These are phyloP conservation scores for Corythornis madagascariensis DNA, from an alignment of 2,113 vertebrate genomes.

Conservation along the genomic window DNA sequence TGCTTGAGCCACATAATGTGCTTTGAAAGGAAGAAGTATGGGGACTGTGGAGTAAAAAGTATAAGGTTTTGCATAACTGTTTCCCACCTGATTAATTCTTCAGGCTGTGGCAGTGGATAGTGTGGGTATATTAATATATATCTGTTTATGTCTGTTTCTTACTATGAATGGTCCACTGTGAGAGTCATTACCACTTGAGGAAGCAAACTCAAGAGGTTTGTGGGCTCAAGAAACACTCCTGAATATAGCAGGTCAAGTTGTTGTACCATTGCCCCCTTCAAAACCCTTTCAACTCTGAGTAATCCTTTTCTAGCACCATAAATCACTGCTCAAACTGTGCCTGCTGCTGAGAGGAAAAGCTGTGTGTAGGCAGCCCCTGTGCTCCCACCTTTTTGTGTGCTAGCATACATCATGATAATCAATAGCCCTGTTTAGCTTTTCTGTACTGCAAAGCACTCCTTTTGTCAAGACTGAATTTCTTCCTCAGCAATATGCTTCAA, in stretches of 20 bases:
- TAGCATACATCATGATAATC: not conserved
- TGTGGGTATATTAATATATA: not conserved
- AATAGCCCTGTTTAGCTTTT: not conserved
- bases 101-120: not conserved
- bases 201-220: not conserved
- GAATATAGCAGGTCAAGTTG: not conserved
- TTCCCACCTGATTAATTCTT: not conserved
- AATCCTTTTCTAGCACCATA: not conserved
- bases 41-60: not conserved
- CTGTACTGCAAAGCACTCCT: not conserved
- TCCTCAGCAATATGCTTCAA: not conserved
- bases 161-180: not conserved
- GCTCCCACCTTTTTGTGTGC: not conserved
- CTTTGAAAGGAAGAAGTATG: not conserved
- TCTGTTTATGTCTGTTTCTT: not conserved
- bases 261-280: not conserved
- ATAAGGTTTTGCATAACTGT: not conserved
- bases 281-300: not conserved
- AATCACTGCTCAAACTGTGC: not conserved
- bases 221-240: not conserved
- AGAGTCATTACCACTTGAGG: not conserved
- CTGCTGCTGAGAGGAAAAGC: not conserved
- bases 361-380: not conserved
- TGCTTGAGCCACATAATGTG: not conserved
- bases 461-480: not conserved